phyloP scores from a whole-genome alignment of 1,140 invertebrate genomes.

The Drosophila erecta region DNA sequence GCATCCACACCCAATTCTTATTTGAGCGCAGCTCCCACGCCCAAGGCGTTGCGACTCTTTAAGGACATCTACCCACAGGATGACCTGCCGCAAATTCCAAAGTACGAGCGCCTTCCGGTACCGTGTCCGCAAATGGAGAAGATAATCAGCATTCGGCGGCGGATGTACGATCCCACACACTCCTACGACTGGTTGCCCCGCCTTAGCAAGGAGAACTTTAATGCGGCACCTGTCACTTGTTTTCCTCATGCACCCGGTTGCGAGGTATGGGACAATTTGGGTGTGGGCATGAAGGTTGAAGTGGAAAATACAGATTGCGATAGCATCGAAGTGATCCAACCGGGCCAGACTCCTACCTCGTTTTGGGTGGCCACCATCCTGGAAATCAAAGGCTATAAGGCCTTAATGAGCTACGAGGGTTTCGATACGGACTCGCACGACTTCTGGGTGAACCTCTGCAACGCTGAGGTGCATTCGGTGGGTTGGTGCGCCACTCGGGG shows the following conservation, averaged over 20 bases:
- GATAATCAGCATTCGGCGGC: constrained; percentile 85
- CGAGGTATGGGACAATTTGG: constrained; percentile 97
- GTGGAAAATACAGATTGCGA: constrained; percentile 96
- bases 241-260: constrained; percentile 96
- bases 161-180: constrained; percentile 87
- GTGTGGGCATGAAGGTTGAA: constrained; percentile 97
- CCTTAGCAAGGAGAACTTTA: constrained; percentile 90
- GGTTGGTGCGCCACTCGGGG: constrained; percentile 98
- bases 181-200: constrained; percentile 94
- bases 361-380: constrained; percentile 98
- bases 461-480: constrained; percentile 96
- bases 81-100: constrained; percentile 85
- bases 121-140: constrained; percentile 85
- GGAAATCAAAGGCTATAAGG: constrained; percentile 96
- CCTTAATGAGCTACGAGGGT: constrained; percentile 95
- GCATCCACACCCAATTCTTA: constrained; percentile 29
- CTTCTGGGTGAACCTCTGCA: constrained; percentile 98
- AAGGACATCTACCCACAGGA: constrained; percentile 85
- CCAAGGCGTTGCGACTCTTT: constrained; percentile 70
- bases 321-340: constrained; percentile 88
- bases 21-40: constrained; percentile 55
- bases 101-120: constrained; percentile 77
- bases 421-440: constrained; percentile 96
- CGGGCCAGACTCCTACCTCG: constrained; percentile 89
- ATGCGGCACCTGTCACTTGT: constrained; percentile 94